Evolutionary conservation across 1,140 invertebrate species (phyloP), one percentile per base, ranked within the genome.

Genomic region (Saxidomus purpurata): DNA sequence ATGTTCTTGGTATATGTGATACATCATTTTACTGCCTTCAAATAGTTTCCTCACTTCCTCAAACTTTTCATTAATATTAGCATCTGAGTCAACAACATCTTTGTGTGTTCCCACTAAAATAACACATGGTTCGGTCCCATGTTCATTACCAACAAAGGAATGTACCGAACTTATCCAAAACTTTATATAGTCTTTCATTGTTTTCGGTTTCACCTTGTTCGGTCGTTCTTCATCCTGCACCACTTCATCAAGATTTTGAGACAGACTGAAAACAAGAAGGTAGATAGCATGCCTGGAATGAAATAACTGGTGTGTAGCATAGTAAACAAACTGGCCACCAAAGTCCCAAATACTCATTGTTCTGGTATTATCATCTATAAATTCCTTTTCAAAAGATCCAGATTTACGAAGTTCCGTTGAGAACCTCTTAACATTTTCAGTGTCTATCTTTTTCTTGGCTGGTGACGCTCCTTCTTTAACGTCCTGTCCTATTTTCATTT

Each of bases 311-410:
- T 74, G 69, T n/a, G 69, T 74, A 1, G 69, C 69, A 74, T 47
- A 74, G 40, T 25, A 74, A 15, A 74, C 69, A 74, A 74, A 74
- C 69, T 74, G 36, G 3, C 69, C 69, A 4, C 69, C 69, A 47
- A 74, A 74, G 40, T 74, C 69, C 69, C 69, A 74, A 43, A 74
- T 74, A 19, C 31, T 36, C 2, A 67, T 11, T 19, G 31, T 36
- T 34, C 11, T 67, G 1, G 13, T 28, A 22, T 31, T 67, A 8
- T 28, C 61, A 9, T 67, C n/a, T 31, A 9, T 31, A 34, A 6
- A 9, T 31, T 67, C 25, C 34, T 67, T 67, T 34, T 28, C 61
- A 67, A 67, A 67, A 67, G 9, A 31, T 11, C 9, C 28, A 55
- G 52, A 55, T 55, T 55, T 55, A 55, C 52, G 52, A 55, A 55